These are phyloP conservation scores for Cinclus cinclus DNA, from an alignment of 2,113 vertebrate genomes.

Conservation along the genomic window DNA sequence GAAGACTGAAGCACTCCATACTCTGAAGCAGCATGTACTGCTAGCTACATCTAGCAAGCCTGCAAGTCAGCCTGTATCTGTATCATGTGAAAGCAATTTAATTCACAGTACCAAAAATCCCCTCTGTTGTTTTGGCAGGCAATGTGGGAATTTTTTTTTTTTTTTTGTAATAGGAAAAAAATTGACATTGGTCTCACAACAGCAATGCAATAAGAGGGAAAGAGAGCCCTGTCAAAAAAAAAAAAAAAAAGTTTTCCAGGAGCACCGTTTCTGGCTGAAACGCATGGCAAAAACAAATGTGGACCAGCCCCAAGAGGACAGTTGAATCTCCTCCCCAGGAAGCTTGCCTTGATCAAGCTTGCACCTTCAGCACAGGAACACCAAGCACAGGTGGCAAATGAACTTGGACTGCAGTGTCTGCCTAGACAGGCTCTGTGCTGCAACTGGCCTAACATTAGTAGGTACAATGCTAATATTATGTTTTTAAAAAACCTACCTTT, in stretches of 20 bases:
- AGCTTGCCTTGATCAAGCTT: background rate
- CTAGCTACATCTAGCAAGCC: background rate
- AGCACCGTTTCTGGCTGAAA: background rate
- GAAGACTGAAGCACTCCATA: background rate
- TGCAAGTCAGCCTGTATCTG: background rate
- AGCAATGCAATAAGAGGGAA: background rate
- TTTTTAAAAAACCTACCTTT: background rate
- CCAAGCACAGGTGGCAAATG: background rate
- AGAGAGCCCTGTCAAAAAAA: background rate
- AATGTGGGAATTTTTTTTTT: background rate
- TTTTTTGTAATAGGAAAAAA: background rate
- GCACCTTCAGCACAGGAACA: background rate
- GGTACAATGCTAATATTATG: background rate
- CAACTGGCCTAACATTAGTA: background rate
- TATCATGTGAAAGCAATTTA: background rate
- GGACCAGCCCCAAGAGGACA: background rate
- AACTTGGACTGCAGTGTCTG: rapidly evolving
- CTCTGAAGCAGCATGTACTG: background rate
- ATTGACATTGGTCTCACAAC: background rate
- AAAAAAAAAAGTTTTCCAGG: background rate
- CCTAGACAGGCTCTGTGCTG: background rate
- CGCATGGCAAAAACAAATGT: rapidly evolving
- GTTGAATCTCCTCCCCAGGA: background rate
- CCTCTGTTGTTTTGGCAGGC: background rate
- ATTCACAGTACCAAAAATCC: background rate